phyloP scores from a whole-genome alignment of 2,797 vertebrate species.

The Myripristis jacobus region DNA sequence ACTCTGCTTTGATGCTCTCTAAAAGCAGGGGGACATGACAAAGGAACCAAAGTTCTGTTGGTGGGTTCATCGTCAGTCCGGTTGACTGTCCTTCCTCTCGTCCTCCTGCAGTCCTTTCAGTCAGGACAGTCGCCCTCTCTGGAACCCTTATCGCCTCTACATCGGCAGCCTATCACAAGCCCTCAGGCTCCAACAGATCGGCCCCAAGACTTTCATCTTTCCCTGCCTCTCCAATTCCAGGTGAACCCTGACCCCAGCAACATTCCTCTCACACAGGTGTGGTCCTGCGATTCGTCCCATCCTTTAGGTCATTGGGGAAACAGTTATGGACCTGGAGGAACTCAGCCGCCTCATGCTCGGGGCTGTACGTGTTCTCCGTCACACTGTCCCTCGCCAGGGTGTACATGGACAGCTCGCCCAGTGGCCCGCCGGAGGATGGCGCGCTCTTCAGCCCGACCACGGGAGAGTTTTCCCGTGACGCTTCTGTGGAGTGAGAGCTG shows the following conservation, averaged over 20 bases:
- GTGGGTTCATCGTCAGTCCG: conserved; percentile 33
- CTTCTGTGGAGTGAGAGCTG: conserved; percentile 94
- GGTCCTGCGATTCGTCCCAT: conserved; percentile 93
- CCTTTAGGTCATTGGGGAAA: conserved; percentile 95
- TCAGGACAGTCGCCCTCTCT: conserved; percentile 11
- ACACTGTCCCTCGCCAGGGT: conserved; percentile 91
- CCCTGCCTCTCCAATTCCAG: background rate
- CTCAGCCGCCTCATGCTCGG: conserved; percentile 90
- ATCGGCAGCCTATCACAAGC: conserved; percentile 33
- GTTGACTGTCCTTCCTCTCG: conserved; percentile 13
- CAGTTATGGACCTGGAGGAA: conserved; percentile 98
- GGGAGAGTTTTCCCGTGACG: conserved; percentile 91
- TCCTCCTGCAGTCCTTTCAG: conserved; percentile 22
- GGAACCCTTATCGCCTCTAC: background rate
- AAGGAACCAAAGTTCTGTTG: conserved; percentile 22
- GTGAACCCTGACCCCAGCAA: conserved; percentile 2
- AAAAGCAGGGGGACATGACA: conserved; percentile 35
- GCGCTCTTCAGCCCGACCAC: conserved; percentile 88
- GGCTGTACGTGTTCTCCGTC: conserved; percentile 91
- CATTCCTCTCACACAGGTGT: conserved; percentile 89
- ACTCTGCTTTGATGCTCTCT: conserved; percentile 50
- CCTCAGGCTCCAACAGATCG: conserved; percentile 17
- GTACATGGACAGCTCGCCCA: conserved; percentile 97
- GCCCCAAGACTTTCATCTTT: conserved; percentile 4
- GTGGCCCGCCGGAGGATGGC: conserved; percentile 84